Evolutionary conservation across 2,888 invertebrate genomes (phyloP), one percentile per base, ranked within the genome.

Genomic region (Drosophila kuntzei): DNA sequence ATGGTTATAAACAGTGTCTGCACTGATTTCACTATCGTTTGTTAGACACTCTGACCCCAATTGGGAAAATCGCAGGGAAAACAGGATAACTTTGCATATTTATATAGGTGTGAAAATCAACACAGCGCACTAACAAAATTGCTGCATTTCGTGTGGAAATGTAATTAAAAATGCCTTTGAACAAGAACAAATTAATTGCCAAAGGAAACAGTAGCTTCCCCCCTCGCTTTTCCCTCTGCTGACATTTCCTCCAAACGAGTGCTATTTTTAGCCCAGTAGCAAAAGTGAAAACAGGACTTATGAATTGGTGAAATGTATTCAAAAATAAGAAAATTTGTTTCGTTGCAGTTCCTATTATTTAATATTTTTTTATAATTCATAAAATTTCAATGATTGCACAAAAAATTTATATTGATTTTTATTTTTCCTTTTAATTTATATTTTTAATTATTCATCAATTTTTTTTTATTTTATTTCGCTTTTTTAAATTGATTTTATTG

Each of bases 131-230:
- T 51, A 44, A 46, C 43, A 66, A 78, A 78, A 85, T 73, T 84
- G 81, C 85, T 46, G 74, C 71, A 75, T 87, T 87, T 75, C 85
- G 85, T 85, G 85, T 66, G 63, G 39, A 76, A 89, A 89, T 71
- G 85, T 76, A 85, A 85, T 85, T 89, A 87, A 89, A 89, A 85
- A 75, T 71, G 61, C 69, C 70, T 81, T 85, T 71, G 64, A 59
- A 67, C 82, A 55, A 70, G 77, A 74, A 78, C 78, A 63, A 78
- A 87, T 87, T 84, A 84, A 87, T 87, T 87, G 84, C 64, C 71
- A 87, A 65, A 75, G 89, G 75, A 74, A 80, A 62, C 58, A 57
- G 67, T 64, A 54, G 50, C 39, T 43, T 39, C 36, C 39, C 53
- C 62, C 7, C 7, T 18, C 12, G 3, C 12, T 6, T 12, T 11